Conservation (phyloP, 1,140 invertebrate species). For the Panagrolaimus sp. region DNA sequence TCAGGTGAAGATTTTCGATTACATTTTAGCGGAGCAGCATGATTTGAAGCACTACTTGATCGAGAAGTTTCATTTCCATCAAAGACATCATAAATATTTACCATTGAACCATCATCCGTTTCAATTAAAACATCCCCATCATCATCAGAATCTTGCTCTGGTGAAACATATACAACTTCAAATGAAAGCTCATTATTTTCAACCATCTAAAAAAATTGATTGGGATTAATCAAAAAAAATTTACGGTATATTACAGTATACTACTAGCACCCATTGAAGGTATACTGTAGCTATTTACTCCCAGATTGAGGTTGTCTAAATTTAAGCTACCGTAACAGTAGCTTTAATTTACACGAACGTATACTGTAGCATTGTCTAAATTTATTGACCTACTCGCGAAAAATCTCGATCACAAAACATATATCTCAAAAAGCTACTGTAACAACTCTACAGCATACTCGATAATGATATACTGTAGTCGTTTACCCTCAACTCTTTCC, state of each 20-base stretch:
- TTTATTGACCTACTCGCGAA: too few species aligned
- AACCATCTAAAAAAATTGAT: constrained; percentile 31
- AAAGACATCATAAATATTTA: constrained; percentile 34
- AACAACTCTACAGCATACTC: too few species aligned
- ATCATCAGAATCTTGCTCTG: constrained; percentile 50
- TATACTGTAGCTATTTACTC: too few species aligned
- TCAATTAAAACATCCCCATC: constrained; percentile 49
- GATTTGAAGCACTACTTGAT: constrained; percentile 10
- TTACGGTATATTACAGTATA: too few species aligned
- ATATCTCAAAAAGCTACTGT: too few species aligned
- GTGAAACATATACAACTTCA: constrained; percentile 50
- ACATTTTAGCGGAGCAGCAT: not conserved
- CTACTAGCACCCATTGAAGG: too few species aligned
- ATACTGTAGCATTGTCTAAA: too few species aligned
- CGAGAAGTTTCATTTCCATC: constrained; percentile 17
- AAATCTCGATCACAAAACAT: too few species aligned
- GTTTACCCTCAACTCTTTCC: not conserved
- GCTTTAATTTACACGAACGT: too few species aligned
- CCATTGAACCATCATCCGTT: constrained; percentile 40
- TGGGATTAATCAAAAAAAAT: not conserved
- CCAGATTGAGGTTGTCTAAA: too few species aligned
- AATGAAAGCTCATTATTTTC: constrained; percentile 42
- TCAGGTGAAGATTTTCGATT: too few species aligned
- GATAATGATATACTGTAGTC: not conserved
- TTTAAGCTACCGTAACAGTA: too few species aligned